A percentile compares a stretch with the other conserved stretches of the same genome.
Evolutionary conservation across 2,888 invertebrate genomes (phyloP).

Genomic region (Neoitamus cyanurus): DNA sequence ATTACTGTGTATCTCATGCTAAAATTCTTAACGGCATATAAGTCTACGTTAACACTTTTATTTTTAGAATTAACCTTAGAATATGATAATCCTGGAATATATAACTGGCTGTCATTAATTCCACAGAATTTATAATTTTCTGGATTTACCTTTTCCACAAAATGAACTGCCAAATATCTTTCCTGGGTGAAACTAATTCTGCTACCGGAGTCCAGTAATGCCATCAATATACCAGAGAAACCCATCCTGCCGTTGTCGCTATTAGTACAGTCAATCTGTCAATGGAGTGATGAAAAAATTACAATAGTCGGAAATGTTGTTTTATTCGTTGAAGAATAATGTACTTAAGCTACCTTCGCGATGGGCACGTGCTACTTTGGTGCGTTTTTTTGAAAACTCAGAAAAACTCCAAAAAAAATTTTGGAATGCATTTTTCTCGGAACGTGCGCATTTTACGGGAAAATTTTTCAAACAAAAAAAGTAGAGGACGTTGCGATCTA

Average conservation of each 20-base stretch:
- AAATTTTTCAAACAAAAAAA: too few relatives aligned
- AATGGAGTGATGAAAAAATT: too few relatives aligned
- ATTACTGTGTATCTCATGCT: conserved; percentile 49
- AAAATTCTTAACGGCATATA: conserved; percentile 48
- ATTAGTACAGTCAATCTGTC: neutral
- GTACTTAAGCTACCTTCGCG: too few relatives aligned
- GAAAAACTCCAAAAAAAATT: too few relatives aligned
- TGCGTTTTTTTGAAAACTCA: too few relatives aligned
- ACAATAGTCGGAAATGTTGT: too few relatives aligned
- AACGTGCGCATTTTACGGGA: too few relatives aligned
- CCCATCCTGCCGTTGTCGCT: neutral
- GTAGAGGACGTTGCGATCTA: too few relatives aligned
- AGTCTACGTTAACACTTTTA: conserved; percentile 24
- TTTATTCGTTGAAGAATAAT: too few relatives aligned
- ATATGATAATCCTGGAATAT: conserved; percentile 42
- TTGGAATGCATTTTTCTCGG: too few relatives aligned
- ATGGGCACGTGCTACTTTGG: too few relatives aligned
- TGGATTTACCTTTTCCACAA: neutral
- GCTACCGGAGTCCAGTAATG: neutral
- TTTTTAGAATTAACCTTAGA: conserved; percentile 41
- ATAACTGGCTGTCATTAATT: conserved; percentile 47
- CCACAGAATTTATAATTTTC: conserved; percentile 44
- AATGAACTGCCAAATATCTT: neutral
- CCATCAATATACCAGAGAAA: neutral
- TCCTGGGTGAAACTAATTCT: neutral